Conservation (phyloP, 2,888 invertebrate genomes). For the Dascillus cervinus region DNA sequence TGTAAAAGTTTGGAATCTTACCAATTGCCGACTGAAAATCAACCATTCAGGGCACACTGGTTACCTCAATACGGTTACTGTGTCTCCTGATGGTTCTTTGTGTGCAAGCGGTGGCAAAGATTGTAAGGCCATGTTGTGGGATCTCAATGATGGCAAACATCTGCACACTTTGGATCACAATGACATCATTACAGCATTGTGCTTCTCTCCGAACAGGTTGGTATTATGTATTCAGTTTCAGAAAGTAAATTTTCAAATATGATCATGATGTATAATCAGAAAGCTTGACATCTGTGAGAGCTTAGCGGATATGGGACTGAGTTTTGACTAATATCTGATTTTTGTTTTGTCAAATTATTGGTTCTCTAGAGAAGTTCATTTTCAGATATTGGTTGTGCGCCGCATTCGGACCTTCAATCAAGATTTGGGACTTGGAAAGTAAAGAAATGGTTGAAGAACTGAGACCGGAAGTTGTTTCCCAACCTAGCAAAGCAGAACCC, state of each 20-base stretch:
- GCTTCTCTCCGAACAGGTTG: slow-evolving; percentile 95
- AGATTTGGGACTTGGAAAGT: slow-evolving; percentile 99
- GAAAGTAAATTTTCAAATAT: too few species aligned
- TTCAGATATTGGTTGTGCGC: slow-evolving; percentile 93
- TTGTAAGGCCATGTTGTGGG: slow-evolving; percentile 99
- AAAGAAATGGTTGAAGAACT: slow-evolving; percentile 99
- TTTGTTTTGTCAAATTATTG: neutral
- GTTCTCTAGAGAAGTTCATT: slow-evolving; percentile 4
- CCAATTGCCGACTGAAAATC: slow-evolving; percentile 97
- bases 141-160: slow-evolving; percentile 98
- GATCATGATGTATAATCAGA: slow-evolving; percentile 6
- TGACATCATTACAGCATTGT: slow-evolving; percentile 94
- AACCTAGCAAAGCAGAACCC: slow-evolving; percentile 76
- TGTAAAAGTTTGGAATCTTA: slow-evolving; percentile 89
- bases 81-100: slow-evolving; percentile 97
- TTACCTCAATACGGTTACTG: slow-evolving; percentile 96
- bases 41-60: slow-evolving; percentile 97
- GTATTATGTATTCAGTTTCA: too few species aligned
- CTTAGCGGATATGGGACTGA: slow-evolving; percentile 45
- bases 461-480: slow-evolving; percentile 85
- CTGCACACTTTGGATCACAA: slow-evolving; percentile 97
- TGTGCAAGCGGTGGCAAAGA: slow-evolving; percentile 99
- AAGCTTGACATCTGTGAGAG: slow-evolving; percentile 40
- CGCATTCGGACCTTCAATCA: slow-evolving; percentile 95
- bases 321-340: slow-evolving; percentile 3